These are phyloP conservation scores for Urosaurus nigricauda DNA, from an alignment of 2,797 vertebrate species.

Conservation along the genomic window DNA sequence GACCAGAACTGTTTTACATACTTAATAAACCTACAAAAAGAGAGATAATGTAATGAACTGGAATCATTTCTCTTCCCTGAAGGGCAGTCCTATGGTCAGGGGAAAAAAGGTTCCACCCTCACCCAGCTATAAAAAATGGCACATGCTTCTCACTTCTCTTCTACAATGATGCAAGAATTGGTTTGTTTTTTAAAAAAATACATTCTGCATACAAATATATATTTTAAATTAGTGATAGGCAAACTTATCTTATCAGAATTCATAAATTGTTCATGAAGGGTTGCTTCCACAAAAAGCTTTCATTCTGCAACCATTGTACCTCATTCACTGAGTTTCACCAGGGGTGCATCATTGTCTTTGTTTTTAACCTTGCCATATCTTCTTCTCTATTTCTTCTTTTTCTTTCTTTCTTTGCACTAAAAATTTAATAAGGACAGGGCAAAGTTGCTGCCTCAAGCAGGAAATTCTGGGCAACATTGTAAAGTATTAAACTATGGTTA, in stretches of 20 bases:
- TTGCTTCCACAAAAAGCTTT: background rate
- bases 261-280: background rate
- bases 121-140: background rate
- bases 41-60: background rate
- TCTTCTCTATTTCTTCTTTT: background rate
- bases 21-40: background rate
- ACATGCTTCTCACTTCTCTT: background rate
- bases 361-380: background rate
- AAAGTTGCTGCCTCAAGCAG: no score
- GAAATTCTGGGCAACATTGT: no score
- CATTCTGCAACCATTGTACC: background rate
- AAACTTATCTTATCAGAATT: background rate
- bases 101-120: no score
- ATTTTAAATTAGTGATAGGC: background rate
- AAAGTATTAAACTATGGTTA: no score
- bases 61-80: background rate
- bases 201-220: background rate
- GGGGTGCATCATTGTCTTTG: background rate
- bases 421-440: background rate
- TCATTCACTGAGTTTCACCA: background rate
- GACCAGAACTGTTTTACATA: background rate
- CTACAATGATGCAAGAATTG: background rate
- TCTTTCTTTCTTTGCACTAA: background rate
- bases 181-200: background rate
- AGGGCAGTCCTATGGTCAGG: no score